A percentile compares a stretch with the other conserved stretches of the same genome.
These are phyloP conservation scores for Junonia oenone DNA, from an alignment of 2,888 invertebrate species.

Conservation along the genomic window DNA sequence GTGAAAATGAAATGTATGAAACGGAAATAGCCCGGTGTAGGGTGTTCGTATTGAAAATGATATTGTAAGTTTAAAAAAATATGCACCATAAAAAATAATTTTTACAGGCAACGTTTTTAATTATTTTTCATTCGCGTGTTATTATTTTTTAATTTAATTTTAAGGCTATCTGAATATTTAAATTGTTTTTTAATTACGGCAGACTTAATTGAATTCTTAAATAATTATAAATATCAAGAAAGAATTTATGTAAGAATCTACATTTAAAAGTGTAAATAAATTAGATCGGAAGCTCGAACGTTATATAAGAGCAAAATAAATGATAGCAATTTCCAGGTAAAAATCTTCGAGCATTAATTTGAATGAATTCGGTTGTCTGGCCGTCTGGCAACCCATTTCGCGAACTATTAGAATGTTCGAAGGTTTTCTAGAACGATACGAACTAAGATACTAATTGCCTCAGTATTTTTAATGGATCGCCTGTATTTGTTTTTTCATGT, in stretches of 20 bases:
- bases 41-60: not conserved
- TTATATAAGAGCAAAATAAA: not conserved
- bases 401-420: not conserved
- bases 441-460: not conserved
- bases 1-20: slow-evolving; percentile 10
- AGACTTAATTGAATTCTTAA: too few relatives aligned
- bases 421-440: not conserved
- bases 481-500: not conserved
- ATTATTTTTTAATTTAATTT: too few relatives aligned
- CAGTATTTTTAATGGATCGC: not conserved
- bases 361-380: not conserved
- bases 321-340: not conserved
- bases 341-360: not conserved
- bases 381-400: not conserved
- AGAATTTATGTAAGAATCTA: not conserved
- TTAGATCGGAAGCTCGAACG: not conserved
- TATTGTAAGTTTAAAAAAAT: not conserved
- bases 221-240: too few relatives aligned
- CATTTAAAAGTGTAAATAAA: not conserved
- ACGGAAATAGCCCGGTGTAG: not conserved
- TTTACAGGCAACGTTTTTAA: too few relatives aligned
- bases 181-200: too few relatives aligned
- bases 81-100: not conserved
- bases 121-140: too few relatives aligned
- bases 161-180: too few relatives aligned